Evolutionary conservation across 92 coral and sea anemone genomes (phyloP), one percentile per base, ranked within the genome.

Genomic region (Siderastrea radians): DNA sequence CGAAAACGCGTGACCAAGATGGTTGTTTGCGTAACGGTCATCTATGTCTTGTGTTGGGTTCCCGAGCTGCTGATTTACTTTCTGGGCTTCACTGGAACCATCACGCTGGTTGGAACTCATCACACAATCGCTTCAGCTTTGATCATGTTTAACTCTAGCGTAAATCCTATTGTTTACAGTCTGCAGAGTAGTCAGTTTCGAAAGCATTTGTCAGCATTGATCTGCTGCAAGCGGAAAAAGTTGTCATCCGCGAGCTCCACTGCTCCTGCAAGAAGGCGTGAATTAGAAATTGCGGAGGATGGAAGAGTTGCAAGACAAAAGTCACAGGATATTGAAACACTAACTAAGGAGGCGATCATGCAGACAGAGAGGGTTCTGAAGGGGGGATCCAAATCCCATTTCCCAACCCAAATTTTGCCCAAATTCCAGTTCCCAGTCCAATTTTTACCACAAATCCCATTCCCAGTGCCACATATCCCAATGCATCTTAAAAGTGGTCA

Each of bases 141-240:
- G 84, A 65, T 79, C 15, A 73, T 79, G 48, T 79, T 79, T 46
- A 79, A 79, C 59, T 79, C 84, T 1, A 77, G 84, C 84, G 86
- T 91, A 55, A 91, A 91, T 57, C 94, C 94, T 9, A 72, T 91
- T 7, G 78, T 91, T 5, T 91, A 91, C 91, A 91, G 94, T 9
- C 75, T 91, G 6, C 91, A 91, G 48, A 91, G 94, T 62, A 68
- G 62, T 11, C 86, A 87, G 89, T 91, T 91, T 74, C 80, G 94
- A 9, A 87, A 72, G 48, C 91, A 91, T 67, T 86, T 91, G 72
- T 78, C 88, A 8, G 91, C 61, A 54, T 65, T 87, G 72, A 75
- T 91, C 13, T 91, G 91, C 79, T 91, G 94, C 63, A 74, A 38
- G 47, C 79, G 87, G 15, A 63, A 84, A 51, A 74, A 17, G 61